Evolutionary conservation across 2,113 vertebrate species (phyloP).

Genomic region (Cololabis saira): DNA sequence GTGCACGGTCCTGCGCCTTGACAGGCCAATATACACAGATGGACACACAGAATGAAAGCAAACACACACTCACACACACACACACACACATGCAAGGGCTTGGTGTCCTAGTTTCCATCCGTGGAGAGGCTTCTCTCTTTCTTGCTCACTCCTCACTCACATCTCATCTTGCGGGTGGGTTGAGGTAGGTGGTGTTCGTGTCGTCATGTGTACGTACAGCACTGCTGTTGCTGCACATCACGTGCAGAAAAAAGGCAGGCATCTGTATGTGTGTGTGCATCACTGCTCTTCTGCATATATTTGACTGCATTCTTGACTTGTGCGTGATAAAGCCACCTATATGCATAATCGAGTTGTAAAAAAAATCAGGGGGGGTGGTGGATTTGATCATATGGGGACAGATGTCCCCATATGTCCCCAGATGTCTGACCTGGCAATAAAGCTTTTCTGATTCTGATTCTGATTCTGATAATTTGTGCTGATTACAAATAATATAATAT

Average conservation of each 20-base stretch:
- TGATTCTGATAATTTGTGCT: too few relatives aligned
- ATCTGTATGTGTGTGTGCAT: slow-evolving; percentile 32
- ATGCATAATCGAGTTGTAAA: too few relatives aligned
- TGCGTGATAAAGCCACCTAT: neutral
- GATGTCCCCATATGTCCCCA: too few relatives aligned
- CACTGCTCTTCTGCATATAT: slow-evolving; percentile 35
- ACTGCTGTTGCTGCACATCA: slow-evolving; percentile 35
- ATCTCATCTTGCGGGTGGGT: slow-evolving; percentile 42
- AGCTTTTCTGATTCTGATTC: too few relatives aligned
- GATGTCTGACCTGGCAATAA: too few relatives aligned
- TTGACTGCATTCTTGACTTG: slow-evolving; percentile 12
- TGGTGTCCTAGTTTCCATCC: slow-evolving; percentile 78
- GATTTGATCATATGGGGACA: too few relatives aligned
- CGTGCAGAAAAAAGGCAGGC: slow-evolving; percentile 14
- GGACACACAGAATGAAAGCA: slow-evolving; percentile 9
- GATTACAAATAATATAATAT: too few relatives aligned
- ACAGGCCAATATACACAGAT: slow-evolving; percentile 40
- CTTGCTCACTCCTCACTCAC: slow-evolving; percentile 56
- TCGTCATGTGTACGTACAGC: slow-evolving; percentile 55
- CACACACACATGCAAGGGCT: slow-evolving; percentile 58
- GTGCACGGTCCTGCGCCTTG: slow-evolving; percentile 19
- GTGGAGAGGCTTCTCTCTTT: slow-evolving; percentile 66
- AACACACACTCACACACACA: slow-evolving; percentile 18
- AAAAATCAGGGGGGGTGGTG: too few relatives aligned
- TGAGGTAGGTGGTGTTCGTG: slow-evolving; percentile 15